These are phyloP conservation scores for Pachypanchax playfairii DNA, from an alignment of 2,113 vertebrate species.

Conservation along the genomic window DNA sequence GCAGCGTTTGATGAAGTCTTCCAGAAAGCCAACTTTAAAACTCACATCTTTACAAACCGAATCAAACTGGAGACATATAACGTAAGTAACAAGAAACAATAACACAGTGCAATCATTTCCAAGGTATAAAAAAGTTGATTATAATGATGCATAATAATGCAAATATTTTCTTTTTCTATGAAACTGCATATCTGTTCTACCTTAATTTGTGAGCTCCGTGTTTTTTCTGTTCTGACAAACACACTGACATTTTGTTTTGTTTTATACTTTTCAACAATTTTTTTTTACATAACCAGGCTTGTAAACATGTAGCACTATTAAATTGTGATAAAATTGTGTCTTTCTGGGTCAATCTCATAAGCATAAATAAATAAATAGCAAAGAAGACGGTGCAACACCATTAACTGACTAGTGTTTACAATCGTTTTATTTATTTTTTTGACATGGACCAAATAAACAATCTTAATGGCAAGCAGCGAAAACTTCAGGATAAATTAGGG, in stretches of 20 bases:
- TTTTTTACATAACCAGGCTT: constrained; percentile 34
- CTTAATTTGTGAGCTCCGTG: constrained; percentile 23
- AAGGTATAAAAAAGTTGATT: constrained; percentile 11
- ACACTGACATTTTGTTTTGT: constrained; percentile 32
- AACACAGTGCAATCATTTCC: constrained; percentile 25
- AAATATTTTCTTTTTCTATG: constrained; percentile 20
- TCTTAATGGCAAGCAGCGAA: too few relatives aligned
- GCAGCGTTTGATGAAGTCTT: constrained; percentile 88
- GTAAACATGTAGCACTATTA: constrained; percentile 30
- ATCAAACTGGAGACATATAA: constrained; percentile 93
- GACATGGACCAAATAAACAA: neutral
- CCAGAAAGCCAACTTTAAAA: constrained; percentile 86
- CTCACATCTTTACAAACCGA: constrained; percentile 85
- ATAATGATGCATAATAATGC: constrained; percentile 22
- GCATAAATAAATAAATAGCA: neutral
- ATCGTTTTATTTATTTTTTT: constrained; percentile 5
- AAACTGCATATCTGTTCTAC: constrained; percentile 18
- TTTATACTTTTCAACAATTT: constrained; percentile 19
- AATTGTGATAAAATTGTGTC: constrained; percentile 28
- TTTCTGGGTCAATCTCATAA: constrained; percentile 31
- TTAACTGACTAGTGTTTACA: neutral
- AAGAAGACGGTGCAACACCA: neutral
- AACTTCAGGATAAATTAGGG: too few relatives aligned
- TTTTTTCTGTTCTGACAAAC: constrained; percentile 40
- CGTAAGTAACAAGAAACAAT: constrained; percentile 76